These are phyloP conservation scores for Psephotus haematonotus DNA, from an alignment of 2,113 vertebrate species.

Conservation along the genomic window DNA sequence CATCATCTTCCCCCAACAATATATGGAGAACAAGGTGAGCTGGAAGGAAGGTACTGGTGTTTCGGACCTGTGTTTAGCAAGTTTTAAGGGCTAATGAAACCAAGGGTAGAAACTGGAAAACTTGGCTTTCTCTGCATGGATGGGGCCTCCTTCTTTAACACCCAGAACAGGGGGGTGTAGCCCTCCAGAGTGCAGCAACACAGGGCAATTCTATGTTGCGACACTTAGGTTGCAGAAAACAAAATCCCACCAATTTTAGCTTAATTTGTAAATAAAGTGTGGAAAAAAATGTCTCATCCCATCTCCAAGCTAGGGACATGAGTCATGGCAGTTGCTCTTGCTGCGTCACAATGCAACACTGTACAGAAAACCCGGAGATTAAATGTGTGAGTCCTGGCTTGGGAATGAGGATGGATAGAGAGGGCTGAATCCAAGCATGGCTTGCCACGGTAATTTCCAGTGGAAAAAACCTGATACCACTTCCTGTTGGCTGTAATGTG, in stretches of 20 bases:
- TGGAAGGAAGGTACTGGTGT: background rate
- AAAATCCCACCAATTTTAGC: background rate
- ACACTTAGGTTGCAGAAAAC: background rate
- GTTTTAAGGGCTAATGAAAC: background rate
- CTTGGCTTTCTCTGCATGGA: background rate
- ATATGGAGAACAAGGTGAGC: conserved; percentile 93
- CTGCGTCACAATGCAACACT: background rate
- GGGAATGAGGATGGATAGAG: background rate
- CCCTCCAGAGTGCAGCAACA: background rate
- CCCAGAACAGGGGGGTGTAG: background rate
- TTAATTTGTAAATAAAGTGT: background rate
- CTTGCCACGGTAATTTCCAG: background rate
- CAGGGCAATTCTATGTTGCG: background rate
- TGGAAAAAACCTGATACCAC: background rate
- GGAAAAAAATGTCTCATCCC: background rate
- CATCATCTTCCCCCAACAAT: conserved; percentile 92
- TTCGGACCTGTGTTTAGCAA: background rate
- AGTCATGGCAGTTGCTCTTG: background rate
- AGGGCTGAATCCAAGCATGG: background rate
- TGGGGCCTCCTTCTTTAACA: background rate
- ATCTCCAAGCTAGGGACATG: background rate
- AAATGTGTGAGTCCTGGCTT: background rate
- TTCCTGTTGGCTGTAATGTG: background rate
- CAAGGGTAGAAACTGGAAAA: background rate
- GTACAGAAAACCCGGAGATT: background rate